Percentiles rank a stretch among this genome's conserved stretches.
Evolutionary conservation across 2,888 invertebrate genomes (phyloP).

Genomic region (Drosophila quinaria): DNA sequence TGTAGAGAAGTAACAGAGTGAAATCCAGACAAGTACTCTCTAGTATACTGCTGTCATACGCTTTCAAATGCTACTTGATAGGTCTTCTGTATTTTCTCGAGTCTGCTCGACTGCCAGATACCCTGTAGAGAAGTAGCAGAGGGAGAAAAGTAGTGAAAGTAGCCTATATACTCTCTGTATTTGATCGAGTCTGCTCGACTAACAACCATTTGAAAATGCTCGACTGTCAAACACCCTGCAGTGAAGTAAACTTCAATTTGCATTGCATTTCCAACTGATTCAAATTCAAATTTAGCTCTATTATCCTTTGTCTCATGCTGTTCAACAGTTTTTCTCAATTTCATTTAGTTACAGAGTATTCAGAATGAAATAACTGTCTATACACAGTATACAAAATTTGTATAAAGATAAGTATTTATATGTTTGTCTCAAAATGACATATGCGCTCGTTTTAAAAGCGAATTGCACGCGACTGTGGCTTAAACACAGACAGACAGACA

Average conservation of each 20-base stretch:
- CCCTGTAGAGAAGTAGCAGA: neutral
- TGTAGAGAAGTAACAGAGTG: neutral
- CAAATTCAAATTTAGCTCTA: neutral
- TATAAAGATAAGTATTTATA: slow-evolving; percentile 51
- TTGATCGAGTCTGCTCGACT: neutral
- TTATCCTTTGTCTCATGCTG: neutral
- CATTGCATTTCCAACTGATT: neutral
- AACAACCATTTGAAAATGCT: no score
- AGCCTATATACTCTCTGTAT: no score
- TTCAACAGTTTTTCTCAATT: neutral
- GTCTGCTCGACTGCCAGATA: neutral
- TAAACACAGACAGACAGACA: slow-evolving; percentile 13
- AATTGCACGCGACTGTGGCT: slow-evolving; percentile 68
- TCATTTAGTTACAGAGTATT: slow-evolving; percentile 1
- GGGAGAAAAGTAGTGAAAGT: no score
- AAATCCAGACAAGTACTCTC: neutral
- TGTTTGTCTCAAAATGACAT: slow-evolving; percentile 53
- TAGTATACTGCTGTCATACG: neutral
- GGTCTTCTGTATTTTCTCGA: no score
- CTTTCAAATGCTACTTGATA: neutral
- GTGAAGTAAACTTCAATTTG: neutral
- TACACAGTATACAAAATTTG: neutral
- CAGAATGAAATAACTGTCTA: neutral
- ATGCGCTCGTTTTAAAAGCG: slow-evolving; percentile 53
- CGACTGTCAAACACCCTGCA: no score